Evolutionary conservation across 2,797 vertebrate species (phyloP), one percentile per base, ranked within the genome.

Genomic region (Pteropus rufus): DNA sequence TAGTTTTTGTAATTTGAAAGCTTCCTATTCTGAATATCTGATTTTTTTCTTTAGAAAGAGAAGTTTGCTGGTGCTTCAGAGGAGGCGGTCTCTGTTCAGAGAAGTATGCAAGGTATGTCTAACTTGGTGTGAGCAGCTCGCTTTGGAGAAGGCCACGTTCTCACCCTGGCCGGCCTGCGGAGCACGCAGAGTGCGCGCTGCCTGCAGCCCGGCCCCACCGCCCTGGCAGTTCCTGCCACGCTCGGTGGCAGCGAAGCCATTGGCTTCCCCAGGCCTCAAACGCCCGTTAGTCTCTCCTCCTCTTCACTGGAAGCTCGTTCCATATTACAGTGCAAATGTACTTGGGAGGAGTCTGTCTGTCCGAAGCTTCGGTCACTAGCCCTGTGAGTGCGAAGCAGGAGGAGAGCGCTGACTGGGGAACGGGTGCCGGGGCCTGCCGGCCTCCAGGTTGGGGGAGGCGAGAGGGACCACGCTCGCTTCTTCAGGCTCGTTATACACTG

Each of bases 101-200:
- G 98, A 97, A 98, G 98, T 98, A 99, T 99, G 99, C 99, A 99
- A 99, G 99, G 99, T 99, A 98, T 69, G 97, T 96, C 54, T 97
- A 36, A 34, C 77, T n/a, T 18, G 75, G 12, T 7, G 0, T 10
- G 72, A 70, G 18, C 2, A 83, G 41, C 58, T 62, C 6, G 8
- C 34, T 16, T 80, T 16, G 21, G 94, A 93, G 52, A 36, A 24
- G 56, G 29, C 49, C 65, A 1, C 7, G 9, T 34, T 34, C 31
- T 65, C 10, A 15, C 1, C 24, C 26, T 26, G 10, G 58, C 56
- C 46, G 29, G 54, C 56, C 34, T 60, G 58, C 39, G n/a, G n/a
- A 15, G 19, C 10, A 2, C 41, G 36, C 9, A 60, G 4, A 52
- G 3, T 14, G 34, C 31, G 21, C 2, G 0, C n/a, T 46, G 46